Percentiles rank a stretch among this genome's conserved stretches.
Evolutionary conservation across 2,797 vertebrate genomes (phyloP).

Genomic region (Eutrigla gurnardus): DNA sequence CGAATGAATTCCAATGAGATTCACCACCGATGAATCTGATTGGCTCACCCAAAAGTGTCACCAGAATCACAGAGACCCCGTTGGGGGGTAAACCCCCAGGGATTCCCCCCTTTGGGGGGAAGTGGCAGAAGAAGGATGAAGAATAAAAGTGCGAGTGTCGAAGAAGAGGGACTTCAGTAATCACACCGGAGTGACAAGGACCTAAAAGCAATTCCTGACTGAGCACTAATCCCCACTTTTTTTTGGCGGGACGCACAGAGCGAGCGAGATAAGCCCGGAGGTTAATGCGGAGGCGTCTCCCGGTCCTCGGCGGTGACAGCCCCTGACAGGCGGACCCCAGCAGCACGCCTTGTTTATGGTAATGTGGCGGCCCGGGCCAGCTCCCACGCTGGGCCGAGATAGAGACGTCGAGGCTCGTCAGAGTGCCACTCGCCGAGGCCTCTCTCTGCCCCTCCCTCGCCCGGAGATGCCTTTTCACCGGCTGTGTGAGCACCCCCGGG

Average conservation of each 20-base stretch:
- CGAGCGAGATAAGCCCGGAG: slow-evolving; percentile 79
- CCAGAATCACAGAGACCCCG: slow-evolving; percentile 34
- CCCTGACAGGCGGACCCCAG: slow-evolving; percentile 77
- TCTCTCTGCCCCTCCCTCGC: slow-evolving; percentile 11
- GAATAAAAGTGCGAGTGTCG: slow-evolving; percentile 66
- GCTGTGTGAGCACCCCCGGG: too few species aligned
- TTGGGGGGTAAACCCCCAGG: slow-evolving; percentile 54
- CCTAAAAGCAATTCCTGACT: slow-evolving; percentile 82
- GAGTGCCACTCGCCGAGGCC: slow-evolving; percentile 46
- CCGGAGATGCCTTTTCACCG: too few species aligned
- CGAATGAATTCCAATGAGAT: too few species aligned
- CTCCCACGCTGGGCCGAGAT: slow-evolving; percentile 69
- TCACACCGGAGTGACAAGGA: slow-evolving; percentile 76
- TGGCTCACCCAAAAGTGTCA: slow-evolving; percentile 41
- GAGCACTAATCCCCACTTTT: slow-evolving; percentile 81
- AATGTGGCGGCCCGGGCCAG: slow-evolving; percentile 70
- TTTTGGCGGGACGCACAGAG: slow-evolving; percentile 43
- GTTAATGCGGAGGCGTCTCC: slow-evolving; percentile 80
- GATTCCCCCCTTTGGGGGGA: slow-evolving; percentile 66
- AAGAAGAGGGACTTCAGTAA: slow-evolving; percentile 69
- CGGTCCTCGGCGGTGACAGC: slow-evolving; percentile 76
- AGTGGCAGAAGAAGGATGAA: slow-evolving; percentile 57
- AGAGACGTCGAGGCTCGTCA: slow-evolving; percentile 73
- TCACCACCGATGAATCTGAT: not conserved
- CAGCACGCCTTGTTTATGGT: slow-evolving; percentile 80